Evolutionary conservation across 1,140 invertebrate species (phyloP).

Genomic region (Drosophila jambulina): DNA sequence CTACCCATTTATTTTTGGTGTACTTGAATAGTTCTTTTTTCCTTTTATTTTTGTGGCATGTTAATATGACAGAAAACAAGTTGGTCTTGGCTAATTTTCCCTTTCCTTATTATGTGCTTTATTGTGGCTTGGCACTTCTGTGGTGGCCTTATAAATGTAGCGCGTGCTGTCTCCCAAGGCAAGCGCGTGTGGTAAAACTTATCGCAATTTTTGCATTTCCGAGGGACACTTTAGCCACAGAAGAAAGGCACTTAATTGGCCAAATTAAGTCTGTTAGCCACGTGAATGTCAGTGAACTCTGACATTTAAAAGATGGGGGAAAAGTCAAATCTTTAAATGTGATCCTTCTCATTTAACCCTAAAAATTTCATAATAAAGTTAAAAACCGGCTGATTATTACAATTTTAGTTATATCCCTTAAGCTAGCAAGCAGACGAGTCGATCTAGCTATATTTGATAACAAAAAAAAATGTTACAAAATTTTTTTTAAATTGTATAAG

Average conservation of each 20-base stretch:
- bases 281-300: conserved; percentile 22
- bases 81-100: conserved; percentile 11
- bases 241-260: not conserved
- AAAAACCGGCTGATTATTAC: not conserved
- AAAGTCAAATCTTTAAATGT: not conserved
- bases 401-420: not conserved
- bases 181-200: conserved; percentile 36
- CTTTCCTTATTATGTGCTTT: not conserved
- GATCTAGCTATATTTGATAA: no score
- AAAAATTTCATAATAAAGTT: not conserved
- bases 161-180: conserved; percentile 7
- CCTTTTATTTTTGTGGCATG: not conserved
- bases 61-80: conserved; percentile 26
- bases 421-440: no score
- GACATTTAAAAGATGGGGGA: not conserved
- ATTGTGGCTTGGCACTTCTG: conserved; percentile 13
- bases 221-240: not conserved
- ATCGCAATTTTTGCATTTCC: conserved; percentile 17
- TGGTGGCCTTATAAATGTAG: conserved; percentile 8
- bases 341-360: not conserved
- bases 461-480: no score
- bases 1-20: not conserved
- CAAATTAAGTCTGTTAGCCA: conserved; percentile 15
- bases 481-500: no score
- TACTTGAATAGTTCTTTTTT: not conserved